Evolutionary conservation across 2,888 invertebrate species (phyloP).

Genomic region (Caradrina clavipalpis): DNA sequence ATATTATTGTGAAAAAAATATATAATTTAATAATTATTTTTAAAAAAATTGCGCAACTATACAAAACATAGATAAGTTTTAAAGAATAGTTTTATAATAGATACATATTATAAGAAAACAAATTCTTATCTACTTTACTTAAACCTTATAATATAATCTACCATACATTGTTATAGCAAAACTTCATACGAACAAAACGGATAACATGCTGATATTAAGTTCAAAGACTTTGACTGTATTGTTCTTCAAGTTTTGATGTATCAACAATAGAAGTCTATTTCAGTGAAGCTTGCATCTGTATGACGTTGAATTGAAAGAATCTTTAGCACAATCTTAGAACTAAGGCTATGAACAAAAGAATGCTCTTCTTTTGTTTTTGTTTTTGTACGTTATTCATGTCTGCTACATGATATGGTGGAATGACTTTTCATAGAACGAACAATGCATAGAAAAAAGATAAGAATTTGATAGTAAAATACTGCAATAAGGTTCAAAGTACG

Average conservation of each 20-base stretch:
- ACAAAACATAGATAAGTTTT: too few species aligned
- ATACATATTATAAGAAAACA: too few species aligned
- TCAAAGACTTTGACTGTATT: slow-evolving; percentile 32
- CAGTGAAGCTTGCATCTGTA: slow-evolving; percentile 19
- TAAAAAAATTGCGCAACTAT: too few species aligned
- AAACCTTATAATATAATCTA: slow-evolving; percentile 5
- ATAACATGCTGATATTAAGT: slow-evolving; percentile 26
- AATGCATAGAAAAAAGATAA: slow-evolving; percentile 6
- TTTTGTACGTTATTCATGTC: slow-evolving; percentile 3
- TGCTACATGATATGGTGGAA: slow-evolving; percentile 6
- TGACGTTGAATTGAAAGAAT: slow-evolving; percentile 50
- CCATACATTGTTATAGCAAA: background rate
- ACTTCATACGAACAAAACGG: background rate
- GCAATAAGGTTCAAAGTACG: too few species aligned
- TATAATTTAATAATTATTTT: too few species aligned
- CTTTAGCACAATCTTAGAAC: slow-evolving; percentile 46
- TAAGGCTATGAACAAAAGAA: slow-evolving; percentile 31
- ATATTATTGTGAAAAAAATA: too few species aligned
- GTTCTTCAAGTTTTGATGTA: slow-evolving; percentile 33
- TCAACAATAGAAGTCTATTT: slow-evolving; percentile 35
- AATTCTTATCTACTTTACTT: background rate
- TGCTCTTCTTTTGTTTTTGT: slow-evolving; percentile 26
- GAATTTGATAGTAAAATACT: too few species aligned
- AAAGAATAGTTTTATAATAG: too few species aligned
- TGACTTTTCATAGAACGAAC: slow-evolving; percentile 8